phyloP scores from a whole-genome alignment of 2,888 invertebrate species.

The Quadroppia sp. region DNA sequence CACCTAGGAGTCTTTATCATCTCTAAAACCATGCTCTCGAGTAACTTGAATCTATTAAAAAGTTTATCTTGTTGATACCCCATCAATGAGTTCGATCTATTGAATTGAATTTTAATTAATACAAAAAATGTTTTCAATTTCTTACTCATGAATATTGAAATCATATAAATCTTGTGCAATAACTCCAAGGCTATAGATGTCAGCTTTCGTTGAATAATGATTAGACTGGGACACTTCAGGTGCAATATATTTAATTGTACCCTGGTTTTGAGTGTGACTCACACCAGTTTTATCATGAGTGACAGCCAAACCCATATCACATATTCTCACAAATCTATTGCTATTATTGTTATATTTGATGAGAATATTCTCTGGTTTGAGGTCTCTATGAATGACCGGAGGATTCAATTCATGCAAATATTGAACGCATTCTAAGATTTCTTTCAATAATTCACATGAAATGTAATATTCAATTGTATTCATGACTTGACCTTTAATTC shows the following conservation, averaged over 20 bases:
- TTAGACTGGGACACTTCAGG: not conserved
- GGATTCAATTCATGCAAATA: conserved; percentile 4
- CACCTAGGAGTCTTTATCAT: not conserved
- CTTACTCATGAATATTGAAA: not conserved
- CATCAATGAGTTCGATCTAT: too few species aligned
- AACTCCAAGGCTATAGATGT: not conserved
- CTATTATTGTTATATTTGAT: not conserved
- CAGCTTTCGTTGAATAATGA: not conserved
- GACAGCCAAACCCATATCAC: conserved; percentile 4
- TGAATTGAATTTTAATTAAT: not conserved
- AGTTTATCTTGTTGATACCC: not conserved
- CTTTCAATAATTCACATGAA: not conserved
- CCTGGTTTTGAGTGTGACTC: not conserved
- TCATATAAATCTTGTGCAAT: not conserved
- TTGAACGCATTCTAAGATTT: not conserved
- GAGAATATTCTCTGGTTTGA: conserved; percentile 15
- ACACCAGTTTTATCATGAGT: not conserved
- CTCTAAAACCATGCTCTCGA: not conserved
- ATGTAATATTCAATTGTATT: not conserved
- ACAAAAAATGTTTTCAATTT: not conserved
- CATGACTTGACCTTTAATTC: not conserved
- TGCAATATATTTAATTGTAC: not conserved
- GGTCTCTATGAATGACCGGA: conserved; percentile 18
- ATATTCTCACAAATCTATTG: too few species aligned
- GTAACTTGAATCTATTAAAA: not conserved